Evolutionary conservation across 2,888 invertebrate species (phyloP), one percentile per base, ranked within the genome.

Genomic region (Crocallis elinguaria): DNA sequence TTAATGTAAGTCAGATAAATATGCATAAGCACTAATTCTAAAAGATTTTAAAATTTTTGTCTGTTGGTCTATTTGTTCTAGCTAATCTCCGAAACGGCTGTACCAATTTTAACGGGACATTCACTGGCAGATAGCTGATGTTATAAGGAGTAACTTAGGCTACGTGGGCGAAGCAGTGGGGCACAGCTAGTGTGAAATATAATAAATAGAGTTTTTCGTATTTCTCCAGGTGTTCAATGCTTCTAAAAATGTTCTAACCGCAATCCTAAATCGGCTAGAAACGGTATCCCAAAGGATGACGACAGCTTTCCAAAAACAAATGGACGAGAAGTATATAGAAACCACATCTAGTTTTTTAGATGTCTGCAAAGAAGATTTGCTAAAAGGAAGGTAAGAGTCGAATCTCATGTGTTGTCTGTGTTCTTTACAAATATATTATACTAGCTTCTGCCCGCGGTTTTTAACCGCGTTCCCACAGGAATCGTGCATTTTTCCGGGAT

Each of bases 311-410:
- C 84, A 77, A 21, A 86, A 77, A 57, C 84, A 89, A 51, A 88
- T 90, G 86, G 87, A 91, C 52, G 84, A 87, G 53, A 81, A 69
- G 14, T 90, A 92, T 55, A 77, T 91, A 8, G 86, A 88, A 4
- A 66, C 72, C 0, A 77, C 82, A 0, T 53, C 68, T 0, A 55
- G 16, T 0, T 77, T 72, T 46, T 19, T 73, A 0, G 38, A 62
- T 12, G 62, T 89, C 1, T 48, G 56, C 0, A 57, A 54, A 8
- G 50, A 63, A 5, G 77, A 84, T 14, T 64, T 89, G 29, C 64
- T 90, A 21, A 63, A 64, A 49, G 85, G 82, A 62, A 80, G 77
- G 91, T 90, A 56, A 36, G 66, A 17, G 5, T 0, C 6, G 2
- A n/a, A 19, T 13, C 0, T 4, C 5, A 36, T 12, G 3, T 27